These are phyloP conservation scores for Elegia similella DNA, from an alignment of 2,888 invertebrate species.

Conservation along the genomic window DNA sequence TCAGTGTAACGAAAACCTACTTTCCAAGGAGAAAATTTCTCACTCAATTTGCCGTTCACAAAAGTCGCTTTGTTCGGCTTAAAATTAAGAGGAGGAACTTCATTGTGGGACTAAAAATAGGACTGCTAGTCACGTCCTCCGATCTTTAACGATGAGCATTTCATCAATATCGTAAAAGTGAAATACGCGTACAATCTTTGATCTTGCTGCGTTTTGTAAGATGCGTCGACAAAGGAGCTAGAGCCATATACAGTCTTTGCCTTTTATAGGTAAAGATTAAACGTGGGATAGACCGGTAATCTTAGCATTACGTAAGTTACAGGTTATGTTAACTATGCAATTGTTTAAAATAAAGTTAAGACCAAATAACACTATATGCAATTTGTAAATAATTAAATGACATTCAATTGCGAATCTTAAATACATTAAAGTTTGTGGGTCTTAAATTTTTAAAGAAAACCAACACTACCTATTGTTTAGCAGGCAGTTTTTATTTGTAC, in stretches of 20 bases:
- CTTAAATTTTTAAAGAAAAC: too few species aligned
- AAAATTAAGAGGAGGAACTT: constrained; percentile 31
- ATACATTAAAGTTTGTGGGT: too few species aligned
- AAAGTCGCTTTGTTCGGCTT: constrained; percentile 29
- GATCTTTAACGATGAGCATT: constrained; percentile 41
- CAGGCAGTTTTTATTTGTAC: too few species aligned
- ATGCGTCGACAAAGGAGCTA: constrained; percentile 40
- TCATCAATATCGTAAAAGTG: constrained; percentile 59
- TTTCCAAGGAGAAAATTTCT: constrained; percentile 28
- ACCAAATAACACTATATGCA: background rate
- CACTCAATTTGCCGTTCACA: constrained; percentile 28
- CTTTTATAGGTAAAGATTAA: constrained; percentile 11
- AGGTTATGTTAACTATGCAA: background rate
- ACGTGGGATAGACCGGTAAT: background rate
- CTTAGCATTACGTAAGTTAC: background rate
- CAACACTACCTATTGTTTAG: too few species aligned
- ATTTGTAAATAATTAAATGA: too few species aligned
- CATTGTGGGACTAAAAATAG: constrained; percentile 33
- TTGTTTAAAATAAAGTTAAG: background rate
- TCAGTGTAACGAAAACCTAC: constrained; percentile 28
- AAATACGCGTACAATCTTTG: constrained; percentile 50
- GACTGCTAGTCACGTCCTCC: constrained; percentile 32
- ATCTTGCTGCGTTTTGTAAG: constrained; percentile 42
- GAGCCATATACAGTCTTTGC: constrained; percentile 8
- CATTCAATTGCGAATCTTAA: too few species aligned